Evolutionary conservation across 2,113 vertebrate genomes (phyloP), one percentile per base, ranked within the genome.

Genomic region (western clawed frog (Xenopus tropicalis)): DNA sequence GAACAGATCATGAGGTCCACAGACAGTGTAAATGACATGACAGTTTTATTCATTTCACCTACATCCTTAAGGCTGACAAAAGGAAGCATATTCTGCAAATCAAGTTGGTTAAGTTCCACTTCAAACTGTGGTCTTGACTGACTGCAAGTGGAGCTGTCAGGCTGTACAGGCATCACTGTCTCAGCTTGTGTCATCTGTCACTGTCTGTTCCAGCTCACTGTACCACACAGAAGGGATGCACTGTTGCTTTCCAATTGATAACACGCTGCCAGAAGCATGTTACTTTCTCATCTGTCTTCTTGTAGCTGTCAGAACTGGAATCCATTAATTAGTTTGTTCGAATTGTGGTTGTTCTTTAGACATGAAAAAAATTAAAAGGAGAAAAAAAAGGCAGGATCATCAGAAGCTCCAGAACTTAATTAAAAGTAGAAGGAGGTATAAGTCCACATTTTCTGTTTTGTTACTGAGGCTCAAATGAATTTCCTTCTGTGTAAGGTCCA

Each of bases 131-230:
- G 88, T 81, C 86, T 88, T 95, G 94, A 97, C 92, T 94, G 94
- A 94, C 93, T 92, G 94, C 89, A 88, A 87, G 85, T 88, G 91
- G 90, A 88, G 89, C 93, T 95, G 95, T 97, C 95, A 93, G 91
- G 88, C 90, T 77, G 9, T 92, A 91, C 92, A 91, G 92, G 85
- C 96, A 88, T 94, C 91, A 93, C 94, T 90, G 91, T 93, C 93
- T 91, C 89, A 90, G 84, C 88, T 91, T 85, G 86, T 93, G 93
- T 94, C 91, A 93, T 92, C 94, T 95, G 96, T 96, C 96, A 97
- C 91, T 87, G 93, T 93, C 91, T 86, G 95, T 97, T 97, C 93
- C 94, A 94, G 92, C 94, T 94, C 91, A 91, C 89, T 96, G 95
- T 97, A 91, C 91, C 93, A 94, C 93, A 90, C 86, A 95, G 90